A percentile compares a stretch with the other conserved stretches of the same genome.
Evolutionary conservation across 2,888 invertebrate species (phyloP).

Genomic region (Drosophila colorata): DNA sequence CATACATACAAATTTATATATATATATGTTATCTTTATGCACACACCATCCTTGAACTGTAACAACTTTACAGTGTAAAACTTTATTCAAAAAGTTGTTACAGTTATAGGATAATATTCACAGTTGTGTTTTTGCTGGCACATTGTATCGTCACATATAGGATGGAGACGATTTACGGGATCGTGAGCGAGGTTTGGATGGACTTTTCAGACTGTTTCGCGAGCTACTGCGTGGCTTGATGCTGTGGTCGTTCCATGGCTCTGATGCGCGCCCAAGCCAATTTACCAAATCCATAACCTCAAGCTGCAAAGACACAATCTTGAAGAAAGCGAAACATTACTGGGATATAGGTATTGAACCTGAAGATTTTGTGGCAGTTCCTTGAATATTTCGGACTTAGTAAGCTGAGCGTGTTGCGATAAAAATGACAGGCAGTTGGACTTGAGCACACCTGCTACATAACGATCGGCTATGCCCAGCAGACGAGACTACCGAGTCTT

Average conservation of each 20-base stretch:
- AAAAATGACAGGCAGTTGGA: conserved; percentile 83
- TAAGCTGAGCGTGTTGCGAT: conserved; percentile 81
- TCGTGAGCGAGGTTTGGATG: conserved; percentile 81
- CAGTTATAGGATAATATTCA: too few species aligned
- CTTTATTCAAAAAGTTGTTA: too few species aligned
- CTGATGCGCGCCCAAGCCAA: conserved; percentile 84
- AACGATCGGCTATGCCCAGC: conserved; percentile 89
- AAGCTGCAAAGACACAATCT: conserved; percentile 53
- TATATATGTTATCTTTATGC: too few species aligned
- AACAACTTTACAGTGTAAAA: too few species aligned
- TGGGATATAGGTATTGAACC: conserved; percentile 42
- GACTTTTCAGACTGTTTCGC: conserved; percentile 82
- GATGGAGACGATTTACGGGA: conserved; percentile 84
- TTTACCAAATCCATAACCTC: conserved; percentile 83
- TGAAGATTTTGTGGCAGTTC: conserved; percentile 82
- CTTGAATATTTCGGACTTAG: conserved; percentile 82
- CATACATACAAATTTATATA: too few species aligned
- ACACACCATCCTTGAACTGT: too few species aligned
- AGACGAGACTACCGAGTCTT: conserved; percentile 88
- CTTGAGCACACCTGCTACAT: conserved; percentile 86
- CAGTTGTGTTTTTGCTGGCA: too few species aligned
- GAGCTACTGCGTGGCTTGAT: conserved; percentile 76
- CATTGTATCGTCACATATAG: conserved; percentile 73
- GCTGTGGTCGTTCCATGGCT: conserved; percentile 81
- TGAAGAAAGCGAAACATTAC: neutral